Evolutionary conservation across 2,888 invertebrate genomes (phyloP).

Genomic region (Drosophila neotestacea): DNA sequence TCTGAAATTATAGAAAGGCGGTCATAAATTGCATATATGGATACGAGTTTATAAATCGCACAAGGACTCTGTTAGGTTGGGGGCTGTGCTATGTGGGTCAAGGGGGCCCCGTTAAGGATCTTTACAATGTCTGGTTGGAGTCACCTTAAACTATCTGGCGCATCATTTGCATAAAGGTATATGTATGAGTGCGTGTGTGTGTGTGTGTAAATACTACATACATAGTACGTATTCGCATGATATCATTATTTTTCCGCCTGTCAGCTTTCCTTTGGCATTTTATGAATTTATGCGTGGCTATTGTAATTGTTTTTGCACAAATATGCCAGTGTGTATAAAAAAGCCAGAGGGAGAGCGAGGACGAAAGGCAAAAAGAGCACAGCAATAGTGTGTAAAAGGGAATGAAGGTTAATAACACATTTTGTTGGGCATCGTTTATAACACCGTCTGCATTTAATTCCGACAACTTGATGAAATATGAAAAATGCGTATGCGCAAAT

Average conservation of each 20-base stretch:
- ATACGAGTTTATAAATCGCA: background rate
- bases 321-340: background rate
- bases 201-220: background rate
- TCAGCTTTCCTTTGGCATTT: slow-evolving; percentile 44
- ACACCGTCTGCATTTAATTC: slow-evolving; percentile 15
- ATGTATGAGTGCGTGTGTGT: background rate
- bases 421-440: slow-evolving; percentile 12
- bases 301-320: slow-evolving; percentile 49
- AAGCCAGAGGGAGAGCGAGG: background rate
- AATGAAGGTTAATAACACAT: slow-evolving; percentile 27
- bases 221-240: slow-evolving; percentile 22
- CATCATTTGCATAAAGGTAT: slow-evolving; percentile 42
- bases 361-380: background rate
- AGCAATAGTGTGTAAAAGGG: background rate
- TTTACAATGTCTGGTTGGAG: slow-evolving; percentile 12
- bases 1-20: background rate
- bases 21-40: slow-evolving; percentile 5
- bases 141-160: slow-evolving; percentile 31
- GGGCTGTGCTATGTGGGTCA: slow-evolving; percentile 39
- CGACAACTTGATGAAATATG: slow-evolving; percentile 15
- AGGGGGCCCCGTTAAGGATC: slow-evolving; percentile 26
- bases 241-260: slow-evolving; percentile 54
- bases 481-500: slow-evolving; percentile 4
- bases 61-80: background rate
- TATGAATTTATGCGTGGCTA: slow-evolving; percentile 50